A percentile compares a stretch with the other conserved stretches of the same genome.
These are phyloP conservation scores for Anhinga rufa DNA, from an alignment of 2,113 vertebrate species.

Conservation along the genomic window DNA sequence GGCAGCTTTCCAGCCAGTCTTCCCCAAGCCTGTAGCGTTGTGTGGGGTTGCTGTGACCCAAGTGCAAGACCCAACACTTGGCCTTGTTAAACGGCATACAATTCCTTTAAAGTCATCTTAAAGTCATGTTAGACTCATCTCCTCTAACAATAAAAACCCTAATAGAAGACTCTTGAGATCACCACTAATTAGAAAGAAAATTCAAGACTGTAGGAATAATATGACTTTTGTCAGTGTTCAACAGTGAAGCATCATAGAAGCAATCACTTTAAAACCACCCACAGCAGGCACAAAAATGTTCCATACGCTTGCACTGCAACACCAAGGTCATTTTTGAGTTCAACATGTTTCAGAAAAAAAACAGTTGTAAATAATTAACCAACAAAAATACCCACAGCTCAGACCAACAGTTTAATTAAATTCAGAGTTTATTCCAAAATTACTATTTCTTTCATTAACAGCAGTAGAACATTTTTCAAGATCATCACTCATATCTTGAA, in stretches of 20 bases:
- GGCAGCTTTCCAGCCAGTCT: too few species aligned
- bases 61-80: too few species aligned
- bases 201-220: background rate
- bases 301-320: background rate
- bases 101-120: too few species aligned
- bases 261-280: background rate
- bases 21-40: too few species aligned
- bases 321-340: background rate
- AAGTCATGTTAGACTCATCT: too few species aligned
- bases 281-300: background rate
- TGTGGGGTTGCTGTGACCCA: too few species aligned
- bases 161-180: background rate
- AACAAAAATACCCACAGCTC: background rate
- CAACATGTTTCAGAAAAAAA: background rate
- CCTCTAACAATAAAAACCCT: background rate
- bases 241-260: background rate
- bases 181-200: background rate
- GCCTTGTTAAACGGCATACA: too few species aligned
- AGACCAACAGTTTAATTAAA: background rate
- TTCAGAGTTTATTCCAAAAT: constrained; percentile 34
- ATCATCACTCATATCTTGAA: background rate
- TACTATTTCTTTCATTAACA: background rate
- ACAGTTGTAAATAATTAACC: background rate
- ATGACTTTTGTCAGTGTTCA: background rate
- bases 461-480: background rate